A percentile compares a stretch with the other conserved stretches of the same genome.
These are phyloP conservation scores for Chionis minor DNA, from an alignment of 2,113 vertebrate genomes.

Conservation along the genomic window DNA sequence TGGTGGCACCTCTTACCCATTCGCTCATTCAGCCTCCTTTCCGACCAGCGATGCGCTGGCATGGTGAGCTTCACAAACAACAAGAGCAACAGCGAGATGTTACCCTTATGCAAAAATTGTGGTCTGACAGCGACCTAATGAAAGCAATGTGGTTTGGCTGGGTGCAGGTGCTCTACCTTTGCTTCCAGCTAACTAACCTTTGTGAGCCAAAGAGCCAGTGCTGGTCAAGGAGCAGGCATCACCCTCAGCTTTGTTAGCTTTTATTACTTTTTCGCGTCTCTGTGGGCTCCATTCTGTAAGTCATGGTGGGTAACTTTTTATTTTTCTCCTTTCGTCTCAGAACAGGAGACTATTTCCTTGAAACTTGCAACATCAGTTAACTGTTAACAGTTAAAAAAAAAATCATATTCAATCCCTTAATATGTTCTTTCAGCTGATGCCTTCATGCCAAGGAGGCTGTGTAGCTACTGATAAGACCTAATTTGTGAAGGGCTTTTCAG, in stretches of 20 bases:
- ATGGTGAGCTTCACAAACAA: neutral
- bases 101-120: neutral
- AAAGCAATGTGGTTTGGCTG: neutral
- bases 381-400: conserved; percentile 55
- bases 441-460: conserved; percentile 43
- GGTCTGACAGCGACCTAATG: neutral
- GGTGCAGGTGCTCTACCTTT: neutral
- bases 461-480: conserved; percentile 61
- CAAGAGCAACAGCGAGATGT: neutral
- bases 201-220: neutral
- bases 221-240: neutral
- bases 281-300: neutral
- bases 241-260: neutral
- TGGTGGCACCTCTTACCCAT: neutral
- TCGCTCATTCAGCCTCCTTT: neutral
- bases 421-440: conserved; percentile 43
- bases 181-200: neutral
- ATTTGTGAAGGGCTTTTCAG: conserved; percentile 29
- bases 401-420: neutral
- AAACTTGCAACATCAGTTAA: conserved; percentile 72
- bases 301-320: neutral
- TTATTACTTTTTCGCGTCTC: neutral
- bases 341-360: conserved; percentile 29
- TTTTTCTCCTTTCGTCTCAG: neutral
- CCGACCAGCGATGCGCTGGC: fast-evolving